These are phyloP conservation scores for Bergia puertoricense DNA, from an alignment of 92 coral and sea anemone species.

Conservation along the genomic window DNA sequence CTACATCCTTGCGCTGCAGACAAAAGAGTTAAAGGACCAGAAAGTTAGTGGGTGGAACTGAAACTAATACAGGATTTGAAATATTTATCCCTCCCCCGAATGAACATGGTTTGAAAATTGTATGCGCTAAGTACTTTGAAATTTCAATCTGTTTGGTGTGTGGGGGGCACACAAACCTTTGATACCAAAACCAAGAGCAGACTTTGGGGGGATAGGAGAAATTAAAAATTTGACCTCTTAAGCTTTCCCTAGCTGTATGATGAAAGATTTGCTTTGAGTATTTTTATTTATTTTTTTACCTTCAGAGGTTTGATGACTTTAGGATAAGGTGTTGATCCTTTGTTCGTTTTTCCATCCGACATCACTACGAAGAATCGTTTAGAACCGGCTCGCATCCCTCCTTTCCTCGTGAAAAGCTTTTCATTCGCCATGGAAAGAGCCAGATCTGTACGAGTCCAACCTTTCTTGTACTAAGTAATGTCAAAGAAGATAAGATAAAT, in stretches of 20 bases:
- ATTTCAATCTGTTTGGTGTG: too few relatives aligned
- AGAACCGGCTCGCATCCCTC: not conserved
- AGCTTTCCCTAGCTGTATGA: too few relatives aligned
- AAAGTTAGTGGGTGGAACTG: not conserved
- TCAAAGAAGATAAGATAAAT: too few relatives aligned
- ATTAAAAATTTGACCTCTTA: too few relatives aligned
- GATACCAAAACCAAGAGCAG: too few relatives aligned
- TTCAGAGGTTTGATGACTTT: not conserved
- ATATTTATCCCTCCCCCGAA: too few relatives aligned
- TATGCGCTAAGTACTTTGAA: too few relatives aligned
- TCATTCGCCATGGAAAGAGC: not conserved
- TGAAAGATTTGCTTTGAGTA: not conserved
- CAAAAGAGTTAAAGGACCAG: not conserved
- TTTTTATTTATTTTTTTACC: not conserved
- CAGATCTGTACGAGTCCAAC: not conserved
- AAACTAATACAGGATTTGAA: not conserved
- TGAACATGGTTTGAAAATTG: too few relatives aligned
- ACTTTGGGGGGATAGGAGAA: too few relatives aligned
- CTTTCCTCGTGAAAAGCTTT: not conserved
- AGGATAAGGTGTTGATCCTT: not conserved
- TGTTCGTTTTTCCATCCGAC: not conserved
- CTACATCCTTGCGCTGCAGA: conserved; percentile 49
- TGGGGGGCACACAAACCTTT: too few relatives aligned
- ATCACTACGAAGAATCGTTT: not conserved
- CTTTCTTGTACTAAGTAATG: not conserved